Evolutionary conservation across 2,113 vertebrate species (phyloP).

Genomic region (Fukomys damarensis): DNA sequence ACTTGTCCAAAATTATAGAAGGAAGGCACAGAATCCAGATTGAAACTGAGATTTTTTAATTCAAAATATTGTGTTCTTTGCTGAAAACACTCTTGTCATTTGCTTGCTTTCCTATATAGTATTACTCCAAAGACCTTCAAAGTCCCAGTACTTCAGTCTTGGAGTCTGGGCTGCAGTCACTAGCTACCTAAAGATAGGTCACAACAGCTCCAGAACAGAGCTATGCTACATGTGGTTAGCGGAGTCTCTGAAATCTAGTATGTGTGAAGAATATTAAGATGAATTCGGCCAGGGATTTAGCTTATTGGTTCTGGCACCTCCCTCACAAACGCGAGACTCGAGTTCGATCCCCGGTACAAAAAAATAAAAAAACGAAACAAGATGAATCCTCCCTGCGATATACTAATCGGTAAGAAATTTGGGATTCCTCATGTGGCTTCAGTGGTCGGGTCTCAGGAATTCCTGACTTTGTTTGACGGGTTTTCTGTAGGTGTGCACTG

Average conservation of each 20-base stretch:
- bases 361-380: no score
- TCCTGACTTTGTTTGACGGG: neutral
- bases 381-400: neutral
- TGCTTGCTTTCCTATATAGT: neutral
- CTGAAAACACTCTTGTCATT: neutral
- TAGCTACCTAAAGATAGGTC: accelerated
- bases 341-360: no score
- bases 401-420: no score
- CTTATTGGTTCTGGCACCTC: no score
- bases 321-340: no score
- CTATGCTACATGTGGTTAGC: neutral
- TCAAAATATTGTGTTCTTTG: neutral
- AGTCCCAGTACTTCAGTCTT: neutral
- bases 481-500: accelerated
- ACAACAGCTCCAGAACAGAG: neutral
- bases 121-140: neutral
- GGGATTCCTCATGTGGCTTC: neutral
- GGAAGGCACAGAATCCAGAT: neutral
- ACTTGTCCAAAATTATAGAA: neutral
- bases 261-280: neutral
- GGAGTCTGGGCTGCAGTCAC: neutral
- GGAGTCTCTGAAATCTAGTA: neutral
- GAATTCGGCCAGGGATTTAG: no score
- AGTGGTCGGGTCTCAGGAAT: neutral
- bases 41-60: neutral